phyloP scores from a whole-genome alignment of 2,113 vertebrate genomes.

The Oenanthe oenanthe region DNA sequence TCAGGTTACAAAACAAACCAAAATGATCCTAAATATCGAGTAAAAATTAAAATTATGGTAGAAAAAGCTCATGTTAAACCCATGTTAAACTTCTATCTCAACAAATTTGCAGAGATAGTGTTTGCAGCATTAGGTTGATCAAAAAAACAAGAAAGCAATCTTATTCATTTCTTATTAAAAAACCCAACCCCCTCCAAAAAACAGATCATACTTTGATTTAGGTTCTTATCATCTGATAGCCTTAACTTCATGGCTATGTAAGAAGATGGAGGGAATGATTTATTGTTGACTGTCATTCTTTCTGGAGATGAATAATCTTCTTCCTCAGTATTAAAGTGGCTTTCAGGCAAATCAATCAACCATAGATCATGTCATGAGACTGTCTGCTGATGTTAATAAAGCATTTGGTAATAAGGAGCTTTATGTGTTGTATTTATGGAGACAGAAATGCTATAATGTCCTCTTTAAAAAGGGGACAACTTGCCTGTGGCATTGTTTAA shows the following conservation, averaged over 20 bases:
- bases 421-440: conserved; percentile 74
- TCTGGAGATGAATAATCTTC: conserved; percentile 75
- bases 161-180: conserved; percentile 17
- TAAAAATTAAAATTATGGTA: background rate
- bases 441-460: conserved; percentile 38
- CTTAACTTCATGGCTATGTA: conserved; percentile 68
- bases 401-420: conserved; percentile 73
- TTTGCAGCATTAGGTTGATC: background rate
- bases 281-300: conserved; percentile 76
- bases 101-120: background rate
- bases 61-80: background rate
- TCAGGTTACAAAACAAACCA: background rate
- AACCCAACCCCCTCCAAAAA: background rate
- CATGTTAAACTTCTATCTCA: background rate
- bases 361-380: conserved; percentile 72
- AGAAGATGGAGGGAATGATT: conserved; percentile 73
- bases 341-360: conserved; percentile 77
- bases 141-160: conserved; percentile 27
- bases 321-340: conserved; percentile 75
- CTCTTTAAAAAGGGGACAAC: conserved; percentile 26
- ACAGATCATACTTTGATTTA: conserved; percentile 69
- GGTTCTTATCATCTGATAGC: conserved; percentile 64
- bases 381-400: conserved; percentile 77
- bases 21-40: background rate
- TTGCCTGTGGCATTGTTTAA: background rate